Evolutionary conservation across 2,888 invertebrate genomes (phyloP).

Genomic region (Drosophila greeni): DNA sequence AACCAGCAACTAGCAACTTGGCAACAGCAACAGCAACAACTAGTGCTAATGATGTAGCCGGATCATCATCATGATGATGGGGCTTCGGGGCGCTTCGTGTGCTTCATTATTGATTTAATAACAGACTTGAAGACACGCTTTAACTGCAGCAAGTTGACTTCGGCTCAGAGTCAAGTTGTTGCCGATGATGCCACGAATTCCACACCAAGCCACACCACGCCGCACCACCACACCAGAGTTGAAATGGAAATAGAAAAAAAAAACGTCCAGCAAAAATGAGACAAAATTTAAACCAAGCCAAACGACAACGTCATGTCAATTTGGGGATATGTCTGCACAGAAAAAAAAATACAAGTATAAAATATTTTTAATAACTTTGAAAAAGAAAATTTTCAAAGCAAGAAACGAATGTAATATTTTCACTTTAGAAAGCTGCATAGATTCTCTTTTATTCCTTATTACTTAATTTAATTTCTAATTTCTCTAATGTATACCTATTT

Average conservation of each 20-base stretch:
- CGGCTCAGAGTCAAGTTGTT: conserved; percentile 51
- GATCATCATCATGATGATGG: conserved; percentile 50
- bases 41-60: conserved; percentile 69
- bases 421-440: neutral
- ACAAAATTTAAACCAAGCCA: conserved; percentile 56
- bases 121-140: conserved; percentile 73
- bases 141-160: conserved; percentile 57
- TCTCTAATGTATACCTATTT: fast-evolving
- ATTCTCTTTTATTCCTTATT: neutral
- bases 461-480: neutral
- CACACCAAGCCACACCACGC: conserved; percentile 45
- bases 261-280: conserved; percentile 18
- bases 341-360: neutral
- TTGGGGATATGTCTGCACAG: conserved; percentile 18
- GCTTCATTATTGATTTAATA: conserved; percentile 77
- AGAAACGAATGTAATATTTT: neutral
- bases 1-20: conserved; percentile 24
- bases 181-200: conserved; percentile 67
- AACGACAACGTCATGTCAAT: conserved; percentile 45
- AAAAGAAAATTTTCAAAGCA: neutral
- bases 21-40: conserved; percentile 35
- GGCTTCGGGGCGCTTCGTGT: conserved; percentile 69
- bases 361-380: neutral
- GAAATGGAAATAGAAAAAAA: conserved; percentile 1
- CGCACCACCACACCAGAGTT: conserved; percentile 19